Evolutionary conservation across 2,113 vertebrate species (phyloP), one percentile per base, ranked within the genome.

Genomic region (Bagarius yarrelli): DNA sequence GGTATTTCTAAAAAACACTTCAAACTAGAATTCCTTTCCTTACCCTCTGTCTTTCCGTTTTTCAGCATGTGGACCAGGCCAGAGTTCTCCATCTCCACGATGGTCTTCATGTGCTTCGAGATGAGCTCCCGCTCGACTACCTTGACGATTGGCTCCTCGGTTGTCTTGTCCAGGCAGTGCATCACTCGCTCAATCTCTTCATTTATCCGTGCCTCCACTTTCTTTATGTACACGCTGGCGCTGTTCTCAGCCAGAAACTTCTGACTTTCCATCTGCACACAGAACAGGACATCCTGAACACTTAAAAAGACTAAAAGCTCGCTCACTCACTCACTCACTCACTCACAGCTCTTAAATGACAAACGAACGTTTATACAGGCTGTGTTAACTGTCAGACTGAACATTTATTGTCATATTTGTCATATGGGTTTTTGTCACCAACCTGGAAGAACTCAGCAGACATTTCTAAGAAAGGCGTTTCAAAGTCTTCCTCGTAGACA

Each of bases 381-480:
- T 40, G 64, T 4, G 4, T 40, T 67, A 34, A 44, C 23, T 44
- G 13, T 16, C 13, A 47, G 40, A 25, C 34, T 69, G 64, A 69
- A n/a, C 34, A 44, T 34, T 47, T 69, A 25, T n/a, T 47, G 8
- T 40, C 34, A 8, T 40, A 4, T 40, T 40, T 40, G 36, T 40
- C 36, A 40, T 4, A 40, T 40, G 36, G n/a, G 32, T 21, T 55
- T 14, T 36, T 9, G 23, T 27, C n/a, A 81, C 91, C 78, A 89
- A 99, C 97, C 95, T 99, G 96, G 91, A 98, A 99, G 91, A 99
- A 99, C 92, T 99, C 97, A 53, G 95, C 97, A 82, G 97, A 99
- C 95, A 98, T 98, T 88, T 98, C 95, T 93, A 99, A 94, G 94
- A 98, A 99, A 0, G 98, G 97, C 87, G 95, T 93, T 76, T 99